Conservation (phyloP, 2,797 vertebrate species). For the Myotis pilosus region DNA sequence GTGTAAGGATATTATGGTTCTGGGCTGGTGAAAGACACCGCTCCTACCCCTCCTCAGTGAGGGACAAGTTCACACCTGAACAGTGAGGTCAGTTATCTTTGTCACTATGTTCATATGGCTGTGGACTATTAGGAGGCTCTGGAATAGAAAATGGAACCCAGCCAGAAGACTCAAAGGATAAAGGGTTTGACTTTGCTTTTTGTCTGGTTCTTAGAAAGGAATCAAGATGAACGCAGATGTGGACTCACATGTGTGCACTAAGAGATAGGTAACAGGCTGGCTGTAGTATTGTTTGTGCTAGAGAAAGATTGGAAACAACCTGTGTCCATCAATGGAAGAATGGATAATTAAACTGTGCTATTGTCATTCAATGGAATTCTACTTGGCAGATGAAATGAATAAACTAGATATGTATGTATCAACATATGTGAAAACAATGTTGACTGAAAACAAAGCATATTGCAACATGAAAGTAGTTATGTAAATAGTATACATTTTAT, state of each 20-base stretch:
- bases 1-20: neutral
- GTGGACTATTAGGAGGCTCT: neutral
- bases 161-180: neutral
- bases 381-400: neutral
- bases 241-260: neutral
- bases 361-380: neutral
- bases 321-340: neutral
- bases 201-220: neutral
- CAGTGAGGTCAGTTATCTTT: neutral
- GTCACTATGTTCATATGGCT: neutral
- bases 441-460: constrained; percentile 38
- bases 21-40: neutral
- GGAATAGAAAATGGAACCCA: neutral
- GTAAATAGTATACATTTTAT: neutral
- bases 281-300: neutral
- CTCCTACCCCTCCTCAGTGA: neutral
- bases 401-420: neutral
- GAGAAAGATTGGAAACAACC: neutral
- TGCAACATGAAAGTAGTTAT: neutral
- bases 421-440: neutral
- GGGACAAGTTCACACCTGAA: neutral
- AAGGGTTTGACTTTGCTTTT: neutral
- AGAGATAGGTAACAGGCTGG: neutral
- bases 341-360: neutral
- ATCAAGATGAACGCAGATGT: neutral